Base-by-base conservation (phyloP, 2,888 invertebrate genomes). In the Phyto melanocephala region DNA sequence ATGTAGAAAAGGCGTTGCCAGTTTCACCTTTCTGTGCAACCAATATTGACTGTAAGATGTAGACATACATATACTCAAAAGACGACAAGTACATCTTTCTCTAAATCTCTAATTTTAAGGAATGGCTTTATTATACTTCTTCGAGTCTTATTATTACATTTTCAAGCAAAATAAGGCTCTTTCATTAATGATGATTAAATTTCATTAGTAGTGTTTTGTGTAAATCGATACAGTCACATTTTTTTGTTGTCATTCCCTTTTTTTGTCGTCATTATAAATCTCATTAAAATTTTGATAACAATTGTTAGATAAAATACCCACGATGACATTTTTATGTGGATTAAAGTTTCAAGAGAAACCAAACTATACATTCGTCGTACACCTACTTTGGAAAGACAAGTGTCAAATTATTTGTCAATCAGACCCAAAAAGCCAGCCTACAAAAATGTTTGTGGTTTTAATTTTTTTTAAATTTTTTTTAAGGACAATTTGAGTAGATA, bases 11-110 rank as follows among this genome's bases (percentile, higher is more conserved):
- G 82, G 82, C 82, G 82, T 82, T 82, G 82, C 79, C 75, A 20
- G 75, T 76, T 79, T 82, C 70, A 76, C 82, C 82, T 82, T 82
- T 76, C 67, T 50, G 67, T 79, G 76, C 71, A 82, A 76, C 79
- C 79, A 82, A 82, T 79, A 71, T 68, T 82, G 71, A 75, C 81
- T 71, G 35, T 20, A 40, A 58, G 47, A 65, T 17, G 22, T 37
- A 37, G 11, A 40, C 10, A 10, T 28, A 67, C 28, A 40, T 11
- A 10, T 28, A 67, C 28, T 37, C 58, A 67, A 78, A 65, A 60
- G 65, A 20, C 40, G 33, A 56, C 54, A 67, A 24, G 56, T 45
- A 37, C 13, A 28, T n/a, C 45, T 10, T 11, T 8, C n/a, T 15
- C 42, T n/a, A n/a, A n/a, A n/a, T 33, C 65, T 81, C 70, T 24